Evolutionary conservation across 2,113 vertebrate species (phyloP), one percentile per base, ranked within the genome.

Genomic region (Ammodytes dubius): DNA sequence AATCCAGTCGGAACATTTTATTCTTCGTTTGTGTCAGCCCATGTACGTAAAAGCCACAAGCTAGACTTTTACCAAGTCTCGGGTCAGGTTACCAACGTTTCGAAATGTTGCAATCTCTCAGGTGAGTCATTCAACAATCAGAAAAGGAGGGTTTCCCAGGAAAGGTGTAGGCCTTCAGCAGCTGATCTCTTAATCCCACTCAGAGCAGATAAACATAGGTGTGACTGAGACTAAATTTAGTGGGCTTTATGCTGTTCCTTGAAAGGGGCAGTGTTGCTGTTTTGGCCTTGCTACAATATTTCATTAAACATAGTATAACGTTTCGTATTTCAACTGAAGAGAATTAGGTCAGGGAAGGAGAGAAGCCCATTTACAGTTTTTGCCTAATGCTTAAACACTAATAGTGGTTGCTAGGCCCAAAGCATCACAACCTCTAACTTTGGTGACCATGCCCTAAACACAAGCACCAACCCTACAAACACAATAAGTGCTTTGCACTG

Each of bases 201-300:
- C 49, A 64, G 37, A 43, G 27, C n/a, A 74, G 82, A 54, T 88
- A 64, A 70, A 73, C 69, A 83, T 70, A 84, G 80, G 52, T 49
- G 81, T 69, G 19, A 15, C 14, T 1, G 17, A 59, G 49, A 27
- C 11, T 7, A 17, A 19, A 11, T 39, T 58, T 4, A 74, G 0
- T 42, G 35, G 12, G 17, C 9, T 59, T 45, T 13, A 1, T 52
- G 39, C 3, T 52, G 40, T 1, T 3, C 57, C 5, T 15, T 47
- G 10, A 6, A 53, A 49, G 15, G 27, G 6, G 37, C 1, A 9
- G 9, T 13, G 39, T 9, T 11, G 43, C 17, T 45, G 12, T 13
- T 61, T 70, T 57, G 15, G n/a, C 9, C 27, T 37, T 17, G 14
- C 52, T 14, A 27, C 5, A 3, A 43, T 19, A 6, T 3, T 9